Base-by-base conservation (phyloP, 2,113 vertebrate species). In the Takifugu bimaculatus region DNA sequence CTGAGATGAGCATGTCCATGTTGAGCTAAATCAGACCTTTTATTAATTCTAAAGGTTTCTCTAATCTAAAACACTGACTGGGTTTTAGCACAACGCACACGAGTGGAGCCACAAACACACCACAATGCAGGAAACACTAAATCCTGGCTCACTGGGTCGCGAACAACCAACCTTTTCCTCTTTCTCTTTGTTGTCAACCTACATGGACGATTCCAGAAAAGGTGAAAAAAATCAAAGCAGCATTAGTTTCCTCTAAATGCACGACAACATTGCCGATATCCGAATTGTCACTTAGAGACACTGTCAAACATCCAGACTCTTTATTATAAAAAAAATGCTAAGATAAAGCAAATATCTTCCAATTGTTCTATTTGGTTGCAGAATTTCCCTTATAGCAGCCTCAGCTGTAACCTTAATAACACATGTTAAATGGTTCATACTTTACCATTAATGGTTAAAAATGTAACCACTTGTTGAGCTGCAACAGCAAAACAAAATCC, bases 141-240 rank as follows among this genome's bases (percentile, higher is more conserved):
- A 45, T 35, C 3, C 13, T 29, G 44, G 10, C 9, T 6, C 3
- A 49, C 68, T 27, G 42, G 5, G 9, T 5, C 20, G 29, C 39
- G 44, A 57, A 32, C 14, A 65, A 91, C 90, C 77, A 60, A 91
- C 90, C 89, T 89, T 78, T 2, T 81, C 54, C 57, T 91, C 88
- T 56, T 81, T 88, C 28, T 88, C 82, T 64, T 86, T 89, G 82
- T 90, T 90, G 85, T 91, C 88, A 71, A 74, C 61, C 89, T 89
- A 65, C 54, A 61, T 53, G 52, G 57, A 65, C 14, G n/a, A 50
- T 35, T 61, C 6, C 42, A 5, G 7, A 26, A 2, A 29, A 4
- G 28, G 20, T 28, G 57, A 27, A 49, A 26, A 14, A n/a, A 50
- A 29, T 25, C 35, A 48, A 1, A 20, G 45, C 54, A 44, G 13